phyloP scores from a whole-genome alignment of 2,797 vertebrate genomes.

The Sebastiscus tertius region DNA sequence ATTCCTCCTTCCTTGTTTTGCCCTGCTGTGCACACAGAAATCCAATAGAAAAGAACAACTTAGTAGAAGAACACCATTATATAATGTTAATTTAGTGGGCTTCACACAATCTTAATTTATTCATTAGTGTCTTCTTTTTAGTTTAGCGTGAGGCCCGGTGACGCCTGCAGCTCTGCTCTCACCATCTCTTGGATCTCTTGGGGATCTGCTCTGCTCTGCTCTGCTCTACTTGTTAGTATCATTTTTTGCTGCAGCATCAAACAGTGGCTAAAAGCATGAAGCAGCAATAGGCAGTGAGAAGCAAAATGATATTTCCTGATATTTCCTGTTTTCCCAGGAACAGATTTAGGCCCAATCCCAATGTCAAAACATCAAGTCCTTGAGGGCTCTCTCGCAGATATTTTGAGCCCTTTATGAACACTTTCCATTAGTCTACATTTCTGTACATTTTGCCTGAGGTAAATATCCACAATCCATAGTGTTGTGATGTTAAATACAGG shows the following conservation, averaged over 20 bases:
- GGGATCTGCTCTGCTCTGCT: constrained; percentile 13
- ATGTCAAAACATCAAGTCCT: no score
- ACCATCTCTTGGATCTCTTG: constrained; percentile 5
- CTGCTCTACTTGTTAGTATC: constrained; percentile 15
- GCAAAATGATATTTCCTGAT: background rate
- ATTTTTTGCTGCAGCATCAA: constrained; percentile 5
- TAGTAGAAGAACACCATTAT: background rate
- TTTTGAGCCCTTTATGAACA: no score
- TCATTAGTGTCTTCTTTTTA: constrained; percentile 33
- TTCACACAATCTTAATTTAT: constrained; percentile 16
- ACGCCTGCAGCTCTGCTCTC: constrained; percentile 11
- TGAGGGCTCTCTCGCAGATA: fast-evolving
- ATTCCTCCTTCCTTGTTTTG: background rate
- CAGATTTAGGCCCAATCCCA: background rate
- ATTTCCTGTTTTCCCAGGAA: background rate
- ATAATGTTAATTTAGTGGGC: background rate
- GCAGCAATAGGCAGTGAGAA: background rate
- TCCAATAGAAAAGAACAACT: background rate
- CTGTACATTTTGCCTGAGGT: no score
- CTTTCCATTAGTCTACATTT: no score
- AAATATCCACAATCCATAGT: no score
- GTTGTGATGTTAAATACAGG: no score
- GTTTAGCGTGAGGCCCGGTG: background rate
- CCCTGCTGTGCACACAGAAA: background rate
- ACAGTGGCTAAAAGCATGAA: background rate